phyloP scores from a whole-genome alignment of 2,113 vertebrate genomes.

The Myotis yumanensis region DNA sequence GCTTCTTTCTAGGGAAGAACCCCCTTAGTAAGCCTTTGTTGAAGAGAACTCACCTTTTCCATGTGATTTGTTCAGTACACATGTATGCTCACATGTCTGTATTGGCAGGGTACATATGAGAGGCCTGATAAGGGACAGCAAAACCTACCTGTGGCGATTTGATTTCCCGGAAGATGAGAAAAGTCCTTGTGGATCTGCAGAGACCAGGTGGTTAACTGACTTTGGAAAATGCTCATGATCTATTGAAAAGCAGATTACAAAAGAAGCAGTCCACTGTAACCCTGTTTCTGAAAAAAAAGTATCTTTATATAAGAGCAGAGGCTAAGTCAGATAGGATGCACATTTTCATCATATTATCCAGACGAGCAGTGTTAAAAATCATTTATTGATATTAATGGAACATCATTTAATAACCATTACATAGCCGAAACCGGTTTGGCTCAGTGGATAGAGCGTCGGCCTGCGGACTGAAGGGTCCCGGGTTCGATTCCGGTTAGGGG shows the following conservation, averaged over 20 bases:
- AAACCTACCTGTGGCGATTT: not conserved
- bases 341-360: not conserved
- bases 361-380: not conserved
- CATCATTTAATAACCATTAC: not conserved
- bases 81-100: not conserved
- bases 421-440: too few relatives aligned
- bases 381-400: not conserved
- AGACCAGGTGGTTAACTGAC: not conserved
- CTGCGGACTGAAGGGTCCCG: too few relatives aligned
- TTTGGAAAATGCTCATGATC: not conserved
- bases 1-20: not conserved
- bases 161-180: constrained; percentile 28
- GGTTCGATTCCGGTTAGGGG: too few relatives aligned
- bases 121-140: not conserved
- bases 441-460: too few relatives aligned
- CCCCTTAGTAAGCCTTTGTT: not conserved
- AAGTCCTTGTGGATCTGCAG: not conserved
- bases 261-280: not conserved
- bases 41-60: not conserved
- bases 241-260: not conserved
- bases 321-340: not conserved
- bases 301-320: not conserved
- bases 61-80: not conserved
- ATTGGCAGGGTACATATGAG: not conserved
- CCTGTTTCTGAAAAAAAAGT: not conserved